Base-by-base conservation (phyloP, 2,888 invertebrate genomes). In the Pseudococcus longispinus region DNA sequence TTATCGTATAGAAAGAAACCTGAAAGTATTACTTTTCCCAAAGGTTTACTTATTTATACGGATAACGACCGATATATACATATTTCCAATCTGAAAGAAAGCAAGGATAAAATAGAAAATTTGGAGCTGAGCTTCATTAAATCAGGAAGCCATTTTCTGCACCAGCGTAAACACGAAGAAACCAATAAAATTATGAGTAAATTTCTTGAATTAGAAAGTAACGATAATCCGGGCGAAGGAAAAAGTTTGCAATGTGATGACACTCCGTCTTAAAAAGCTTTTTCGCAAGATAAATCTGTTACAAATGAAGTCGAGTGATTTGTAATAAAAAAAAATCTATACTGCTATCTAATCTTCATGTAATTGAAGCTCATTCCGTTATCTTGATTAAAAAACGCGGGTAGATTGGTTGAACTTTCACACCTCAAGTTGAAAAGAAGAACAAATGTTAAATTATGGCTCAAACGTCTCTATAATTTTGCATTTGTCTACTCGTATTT, bases 121-220 rank as follows among this genome's bases (percentile, higher is more conserved):
- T 90, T 93, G 32, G 91, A 92, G 89, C 91, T 91, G 0, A 90
- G 90, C 26, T 89, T 92, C 2, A 89, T 93, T 3, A 90, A 92
- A 32, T 90, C 91, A 20, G 91, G 91, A 18, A 91, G 91, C 15
- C 93, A 93, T 89, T 93, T 92, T 88, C 90, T 93, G 51, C 93
- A 93, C 88, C 93, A 93, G 90, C 92, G 93, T 88, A 91, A 91
- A 23, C 93, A 93, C 0, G 91, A 90, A 6, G 91, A 91, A 90
- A 91, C 93, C 1, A 93, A 93, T 89, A 90, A 90, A 87, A 87
- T 92, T 13, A 92, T 93, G n/a, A 90, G 91, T 89, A 91, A 92
- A 15, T 93, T 92, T 89, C 88, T 91, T 15, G 88, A 88, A 83
- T 87, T 87, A 13, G 88, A 77, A 26, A 55, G 9, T 8, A n/a